phyloP scores from a whole-genome alignment of 2,888 invertebrate genomes.

The Plebejus melissa region DNA sequence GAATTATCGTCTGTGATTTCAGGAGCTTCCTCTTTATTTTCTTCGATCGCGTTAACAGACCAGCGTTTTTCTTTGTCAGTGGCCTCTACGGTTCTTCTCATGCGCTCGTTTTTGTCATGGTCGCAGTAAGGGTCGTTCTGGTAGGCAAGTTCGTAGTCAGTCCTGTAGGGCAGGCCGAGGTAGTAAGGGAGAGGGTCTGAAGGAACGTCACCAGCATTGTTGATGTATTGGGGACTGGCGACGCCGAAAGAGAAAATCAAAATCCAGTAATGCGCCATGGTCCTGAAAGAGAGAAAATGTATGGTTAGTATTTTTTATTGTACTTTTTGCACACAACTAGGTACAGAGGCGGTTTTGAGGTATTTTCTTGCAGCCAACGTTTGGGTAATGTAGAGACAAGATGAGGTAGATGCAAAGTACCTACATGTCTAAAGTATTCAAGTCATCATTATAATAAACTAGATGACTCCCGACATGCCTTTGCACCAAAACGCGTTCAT shows the following conservation, averaged over 20 bases:
- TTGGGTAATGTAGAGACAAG: too few species aligned
- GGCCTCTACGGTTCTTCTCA: slow-evolving; percentile 40
- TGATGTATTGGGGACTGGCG: slow-evolving; percentile 64
- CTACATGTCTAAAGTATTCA: too few species aligned
- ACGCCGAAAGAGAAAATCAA: slow-evolving; percentile 58
- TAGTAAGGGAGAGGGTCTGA: slow-evolving; percentile 52
- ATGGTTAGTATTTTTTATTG: background rate
- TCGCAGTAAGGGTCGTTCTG: slow-evolving; percentile 42
- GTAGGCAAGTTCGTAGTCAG: slow-evolving; percentile 42
- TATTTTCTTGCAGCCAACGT: too few species aligned
- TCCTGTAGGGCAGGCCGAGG: slow-evolving; percentile 46
- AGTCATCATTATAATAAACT: too few species aligned
- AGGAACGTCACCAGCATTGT: slow-evolving; percentile 49
- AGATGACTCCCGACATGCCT: too few species aligned
- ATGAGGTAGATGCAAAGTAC: too few species aligned
- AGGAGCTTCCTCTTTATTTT: slow-evolving; percentile 46
- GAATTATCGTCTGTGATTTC: slow-evolving; percentile 47
- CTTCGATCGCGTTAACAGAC: slow-evolving; percentile 52
- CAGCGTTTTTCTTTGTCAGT: slow-evolving; percentile 42
- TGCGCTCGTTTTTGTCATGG: slow-evolving; percentile 38
- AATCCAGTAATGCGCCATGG: slow-evolving; percentile 63
- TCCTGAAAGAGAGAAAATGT: slow-evolving; percentile 51
- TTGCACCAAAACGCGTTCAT: too few species aligned
- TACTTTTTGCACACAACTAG: too few species aligned
- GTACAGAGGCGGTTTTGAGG: too few species aligned